Conservation (phyloP, 2,113 vertebrate genomes). For the Cololabis saira region DNA sequence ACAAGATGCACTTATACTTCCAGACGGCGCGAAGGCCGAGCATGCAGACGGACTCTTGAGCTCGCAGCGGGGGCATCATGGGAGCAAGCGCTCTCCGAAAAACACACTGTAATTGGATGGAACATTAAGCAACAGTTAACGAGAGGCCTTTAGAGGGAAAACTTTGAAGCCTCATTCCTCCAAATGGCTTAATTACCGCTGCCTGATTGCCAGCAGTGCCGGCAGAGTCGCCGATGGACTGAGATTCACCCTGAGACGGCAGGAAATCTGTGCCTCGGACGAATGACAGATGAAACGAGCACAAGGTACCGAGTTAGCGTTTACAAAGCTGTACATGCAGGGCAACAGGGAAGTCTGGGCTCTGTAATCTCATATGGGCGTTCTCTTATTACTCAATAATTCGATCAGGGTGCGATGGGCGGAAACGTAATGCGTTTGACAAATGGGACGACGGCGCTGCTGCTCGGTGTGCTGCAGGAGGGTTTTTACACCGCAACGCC, state of each 20-base stretch:
- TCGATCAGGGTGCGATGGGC: slow-evolving; percentile 36
- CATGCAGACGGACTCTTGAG: neutral
- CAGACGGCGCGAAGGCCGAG: slow-evolving; percentile 17
- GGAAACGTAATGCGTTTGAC: slow-evolving; percentile 40
- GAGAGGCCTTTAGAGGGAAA: slow-evolving; percentile 42
- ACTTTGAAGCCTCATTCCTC: slow-evolving; percentile 43
- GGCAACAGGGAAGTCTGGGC: slow-evolving; percentile 23
- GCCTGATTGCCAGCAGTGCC: slow-evolving; percentile 50
- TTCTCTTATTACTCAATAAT: slow-evolving; percentile 57
- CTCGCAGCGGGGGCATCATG: slow-evolving; percentile 8
- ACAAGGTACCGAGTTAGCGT: slow-evolving; percentile 32
- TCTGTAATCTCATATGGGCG: slow-evolving; percentile 28
- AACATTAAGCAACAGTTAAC: slow-evolving; percentile 48
- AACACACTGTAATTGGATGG: slow-evolving; percentile 53
- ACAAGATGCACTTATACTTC: slow-evolving; percentile 21
- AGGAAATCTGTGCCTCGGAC: slow-evolving; percentile 4
- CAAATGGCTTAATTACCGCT: slow-evolving; percentile 60
- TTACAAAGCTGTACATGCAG: slow-evolving; percentile 53
- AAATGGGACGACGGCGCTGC: slow-evolving; percentile 7
- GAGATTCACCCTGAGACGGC: slow-evolving; percentile 5
- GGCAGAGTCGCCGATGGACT: slow-evolving; percentile 14
- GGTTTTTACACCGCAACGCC: neutral
- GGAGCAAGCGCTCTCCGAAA: slow-evolving; percentile 20
- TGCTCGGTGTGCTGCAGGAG: slow-evolving; percentile 1
- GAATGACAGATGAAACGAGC: slow-evolving; percentile 44